Evolutionary conservation across 2,797 vertebrate genomes (phyloP), one percentile per base, ranked within the genome.

Genomic region (Danio aesculapii): DNA sequence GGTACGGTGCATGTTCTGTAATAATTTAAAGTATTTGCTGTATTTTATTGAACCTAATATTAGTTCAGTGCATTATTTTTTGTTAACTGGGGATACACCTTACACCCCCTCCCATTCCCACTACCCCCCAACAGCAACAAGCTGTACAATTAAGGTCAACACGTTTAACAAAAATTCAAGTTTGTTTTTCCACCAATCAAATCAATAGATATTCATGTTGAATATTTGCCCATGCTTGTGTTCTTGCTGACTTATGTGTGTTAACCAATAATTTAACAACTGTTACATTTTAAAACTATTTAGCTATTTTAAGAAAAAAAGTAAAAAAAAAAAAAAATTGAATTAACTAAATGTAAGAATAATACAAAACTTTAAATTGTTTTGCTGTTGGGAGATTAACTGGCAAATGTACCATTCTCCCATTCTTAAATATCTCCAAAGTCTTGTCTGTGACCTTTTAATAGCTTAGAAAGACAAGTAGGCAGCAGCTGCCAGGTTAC

Each of bases 381-480:
- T 41, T 8, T 19, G 47, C 73, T 53, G 77, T 86, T 87, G 69
- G 82, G 82, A 82, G 87, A 86, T 88, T 75, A 69, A n/a, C 50
- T 43, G 82, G 85, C 84, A 90, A 87, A 86, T 87, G 92, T 90
- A 92, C 93, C 88, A 70, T 93, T 89, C 89, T 87, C 85, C n/a
- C 81, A 86, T 89, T 88, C 88, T 89, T 90, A 91, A 93, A 94
- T 92, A 90, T 93, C 90, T 49, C 89, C 87, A 88, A 84, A 85
- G 91, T 88, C 91, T 91, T 91, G 88, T 92, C 91, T 86, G 84
- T 88, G 90, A 92, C 90, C 89, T 92, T 94, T 93, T 93, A 92
- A 92, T 92, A 92, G 91, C 91, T 92, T 86, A 86, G 88, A 88
- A 90, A 93, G 87, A 94, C 93, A 95, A 94, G 90, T 91, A 88